phyloP scores from a whole-genome alignment of 2,113 vertebrate species.

The Chloebia gouldiae region DNA sequence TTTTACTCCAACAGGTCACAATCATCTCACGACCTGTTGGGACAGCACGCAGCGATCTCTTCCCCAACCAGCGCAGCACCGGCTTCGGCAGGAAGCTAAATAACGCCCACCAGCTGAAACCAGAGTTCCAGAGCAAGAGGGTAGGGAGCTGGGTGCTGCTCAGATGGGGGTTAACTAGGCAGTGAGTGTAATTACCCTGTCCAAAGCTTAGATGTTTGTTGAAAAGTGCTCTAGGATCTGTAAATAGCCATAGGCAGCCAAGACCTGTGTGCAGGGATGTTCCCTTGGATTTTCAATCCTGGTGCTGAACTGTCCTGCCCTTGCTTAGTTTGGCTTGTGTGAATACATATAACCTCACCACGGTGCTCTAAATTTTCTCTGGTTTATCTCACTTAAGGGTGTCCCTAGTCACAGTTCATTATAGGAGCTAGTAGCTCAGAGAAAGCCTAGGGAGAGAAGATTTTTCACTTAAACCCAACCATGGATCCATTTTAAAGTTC shows the following conservation, averaged over 20 bases:
- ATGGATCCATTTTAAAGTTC: neutral
- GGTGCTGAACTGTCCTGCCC: neutral
- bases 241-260: neutral
- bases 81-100: accelerated
- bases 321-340: neutral
- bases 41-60: neutral
- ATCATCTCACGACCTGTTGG: accelerated
- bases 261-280: neutral
- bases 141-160: neutral
- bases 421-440: neutral
- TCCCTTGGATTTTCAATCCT: neutral
- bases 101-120: neutral
- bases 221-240: neutral
- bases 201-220: neutral
- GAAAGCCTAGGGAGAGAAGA: neutral
- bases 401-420: neutral
- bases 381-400: neutral
- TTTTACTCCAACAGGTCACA: neutral
- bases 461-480: neutral
- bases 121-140: neutral
- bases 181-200: neutral
- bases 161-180: neutral
- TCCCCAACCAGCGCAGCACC: accelerated
- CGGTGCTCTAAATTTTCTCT: neutral
- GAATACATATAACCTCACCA: neutral